phyloP scores from a whole-genome alignment of 2,797 vertebrate species.

The Hippocampus kuda region DNA sequence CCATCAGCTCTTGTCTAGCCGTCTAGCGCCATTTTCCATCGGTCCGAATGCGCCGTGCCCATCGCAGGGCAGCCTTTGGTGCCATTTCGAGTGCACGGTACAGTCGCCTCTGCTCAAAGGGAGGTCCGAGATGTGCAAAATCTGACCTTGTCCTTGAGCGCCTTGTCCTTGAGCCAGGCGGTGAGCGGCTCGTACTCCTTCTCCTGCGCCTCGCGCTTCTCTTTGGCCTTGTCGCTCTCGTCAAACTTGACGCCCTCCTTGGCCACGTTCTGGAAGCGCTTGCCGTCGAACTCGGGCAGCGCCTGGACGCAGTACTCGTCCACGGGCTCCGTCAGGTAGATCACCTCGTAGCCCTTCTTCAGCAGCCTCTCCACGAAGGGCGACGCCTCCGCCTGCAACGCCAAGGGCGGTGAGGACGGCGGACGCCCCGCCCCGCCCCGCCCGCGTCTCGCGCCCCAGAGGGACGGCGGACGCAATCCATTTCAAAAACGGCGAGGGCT shows the following conservation, averaged over 20 bases:
- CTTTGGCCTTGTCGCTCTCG: slow-evolving; percentile 91
- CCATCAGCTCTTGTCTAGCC: too few species aligned
- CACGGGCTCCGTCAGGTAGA: slow-evolving; percentile 95
- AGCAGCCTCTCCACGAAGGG: slow-evolving; percentile 92
- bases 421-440: too few species aligned
- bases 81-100: too few species aligned
- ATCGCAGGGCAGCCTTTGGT: too few species aligned
- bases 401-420: not conserved
- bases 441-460: too few species aligned
- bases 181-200: slow-evolving; percentile 94
- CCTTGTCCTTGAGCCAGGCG: slow-evolving; percentile 92
- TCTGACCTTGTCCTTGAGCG: slow-evolving; percentile 86
- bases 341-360: slow-evolving; percentile 97
- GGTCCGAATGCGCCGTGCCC: too few species aligned
- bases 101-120: too few species aligned
- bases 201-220: slow-evolving; percentile 81
- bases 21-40: too few species aligned
- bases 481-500: too few species aligned
- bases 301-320: slow-evolving; percentile 99
- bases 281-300: slow-evolving; percentile 92
- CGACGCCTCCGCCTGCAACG: slow-evolving; percentile 82
- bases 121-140: too few species aligned
- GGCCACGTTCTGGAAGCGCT: slow-evolving; percentile 96
- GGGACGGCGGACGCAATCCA: too few species aligned
- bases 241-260: slow-evolving; percentile 97